phyloP scores from a whole-genome alignment of 2,113 vertebrate species.

The Nannospalax galili region DNA sequence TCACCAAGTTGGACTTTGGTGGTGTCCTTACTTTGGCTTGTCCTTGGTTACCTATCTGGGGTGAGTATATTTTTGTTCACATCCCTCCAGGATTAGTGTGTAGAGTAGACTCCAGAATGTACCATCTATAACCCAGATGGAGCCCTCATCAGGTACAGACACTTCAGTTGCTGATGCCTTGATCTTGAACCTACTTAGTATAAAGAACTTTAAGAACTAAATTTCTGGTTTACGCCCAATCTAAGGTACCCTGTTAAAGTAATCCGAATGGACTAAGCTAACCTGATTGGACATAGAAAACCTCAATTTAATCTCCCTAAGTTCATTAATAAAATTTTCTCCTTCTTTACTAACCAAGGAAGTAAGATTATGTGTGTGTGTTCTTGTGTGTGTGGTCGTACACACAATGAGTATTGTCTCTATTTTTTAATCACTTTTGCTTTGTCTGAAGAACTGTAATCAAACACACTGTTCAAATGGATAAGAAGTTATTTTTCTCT shows the following conservation, averaged over 20 bases:
- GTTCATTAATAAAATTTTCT: slow-evolving; percentile 14
- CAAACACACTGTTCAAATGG: neutral
- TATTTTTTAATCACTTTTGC: neutral
- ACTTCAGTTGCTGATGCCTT: neutral
- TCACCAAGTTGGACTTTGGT: no score
- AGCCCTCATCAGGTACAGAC: neutral
- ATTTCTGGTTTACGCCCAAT: neutral
- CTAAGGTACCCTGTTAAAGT: neutral
- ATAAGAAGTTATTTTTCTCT: slow-evolving; percentile 14
- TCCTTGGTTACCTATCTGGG: no score
- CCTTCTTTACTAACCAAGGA: neutral
- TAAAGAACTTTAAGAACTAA: neutral
- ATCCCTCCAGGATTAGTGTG: no score
- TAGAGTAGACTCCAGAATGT: neutral
- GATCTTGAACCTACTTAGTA: neutral
- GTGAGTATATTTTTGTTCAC: no score
- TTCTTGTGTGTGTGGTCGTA: neutral
- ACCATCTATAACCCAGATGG: neutral
- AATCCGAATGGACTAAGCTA: neutral
- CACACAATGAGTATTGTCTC: neutral
- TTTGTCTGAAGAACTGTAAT: slow-evolving; percentile 11
- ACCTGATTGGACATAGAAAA: neutral
- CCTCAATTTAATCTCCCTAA: neutral
- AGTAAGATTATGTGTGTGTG: neutral
- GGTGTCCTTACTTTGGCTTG: no score